phyloP scores from a whole-genome alignment of 1,140 invertebrate genomes.

The Leptopilina clavipes region DNA sequence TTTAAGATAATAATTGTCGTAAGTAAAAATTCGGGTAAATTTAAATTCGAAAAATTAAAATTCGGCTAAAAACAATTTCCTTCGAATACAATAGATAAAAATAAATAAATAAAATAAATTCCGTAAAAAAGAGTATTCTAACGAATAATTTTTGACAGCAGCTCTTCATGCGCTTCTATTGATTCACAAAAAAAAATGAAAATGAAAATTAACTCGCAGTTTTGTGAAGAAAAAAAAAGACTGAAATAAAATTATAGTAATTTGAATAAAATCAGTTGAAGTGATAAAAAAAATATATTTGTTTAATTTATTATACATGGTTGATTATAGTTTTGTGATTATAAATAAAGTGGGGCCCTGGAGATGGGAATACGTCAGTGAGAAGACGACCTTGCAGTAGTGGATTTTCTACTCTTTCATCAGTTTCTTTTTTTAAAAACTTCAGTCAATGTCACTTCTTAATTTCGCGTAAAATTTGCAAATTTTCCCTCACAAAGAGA shows the following conservation, averaged over 20 bases:
- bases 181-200: no score
- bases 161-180: no score
- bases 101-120: no score
- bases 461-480: neutral
- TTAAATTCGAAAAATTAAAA: no score
- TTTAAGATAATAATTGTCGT: no score
- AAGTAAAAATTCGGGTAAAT: no score
- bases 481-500: neutral
- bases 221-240: no score
- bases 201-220: no score
- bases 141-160: no score
- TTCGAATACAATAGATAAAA: no score
- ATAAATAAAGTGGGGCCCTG: constrained; percentile 2
- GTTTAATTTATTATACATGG: neutral
- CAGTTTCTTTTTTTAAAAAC: neutral
- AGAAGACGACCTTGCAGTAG: constrained; percentile 26
- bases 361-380: neutral
- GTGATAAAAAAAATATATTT: neutral
- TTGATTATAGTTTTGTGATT: neutral
- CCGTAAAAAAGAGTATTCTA: no score
- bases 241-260: neutral
- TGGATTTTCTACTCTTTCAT: neutral
- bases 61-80: no score
- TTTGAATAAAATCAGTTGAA: neutral
- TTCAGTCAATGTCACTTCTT: neutral